A percentile compares a stretch with the other conserved stretches of the same genome.
Evolutionary conservation across 2,113 vertebrate species (phyloP).

Genomic region (Tenebrosternarchus preto): DNA sequence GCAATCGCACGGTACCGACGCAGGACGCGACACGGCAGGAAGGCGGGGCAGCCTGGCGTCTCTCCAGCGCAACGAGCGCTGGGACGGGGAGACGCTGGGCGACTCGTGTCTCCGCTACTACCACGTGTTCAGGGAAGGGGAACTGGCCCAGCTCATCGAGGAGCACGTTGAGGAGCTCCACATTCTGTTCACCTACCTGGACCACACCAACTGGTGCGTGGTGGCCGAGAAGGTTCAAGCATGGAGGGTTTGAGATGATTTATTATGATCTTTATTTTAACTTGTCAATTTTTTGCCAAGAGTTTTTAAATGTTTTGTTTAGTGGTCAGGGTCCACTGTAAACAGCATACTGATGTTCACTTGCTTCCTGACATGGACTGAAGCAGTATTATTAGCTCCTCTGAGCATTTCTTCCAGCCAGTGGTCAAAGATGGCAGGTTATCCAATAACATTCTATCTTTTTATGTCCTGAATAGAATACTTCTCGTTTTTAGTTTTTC

Average conservation of each 20-base stretch:
- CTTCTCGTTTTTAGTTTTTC: background rate
- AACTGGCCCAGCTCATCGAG: conserved; percentile 69
- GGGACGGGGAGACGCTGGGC: conserved; percentile 14
- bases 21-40: conserved; percentile 12
- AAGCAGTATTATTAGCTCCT: conserved; percentile 4
- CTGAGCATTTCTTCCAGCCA: background rate
- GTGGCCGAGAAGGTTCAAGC: conserved; percentile 71
- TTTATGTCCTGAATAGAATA: background rate
- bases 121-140: conserved; percentile 74
- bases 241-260: conserved; percentile 63
- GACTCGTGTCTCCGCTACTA: conserved; percentile 72
- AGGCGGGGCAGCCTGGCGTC: conserved; percentile 56
- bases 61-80: conserved; percentile 43
- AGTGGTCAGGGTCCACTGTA: no score
- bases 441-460: background rate
- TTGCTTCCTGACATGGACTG: background rate
- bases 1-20: conserved; percentile 37
- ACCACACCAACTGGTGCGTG: conserved; percentile 73
- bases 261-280: conserved; percentile 30
- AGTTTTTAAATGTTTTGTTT: conserved; percentile 35
- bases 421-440: background rate
- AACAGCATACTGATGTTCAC: conserved; percentile 21
- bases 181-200: conserved; percentile 72
- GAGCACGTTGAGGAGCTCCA: conserved; percentile 69
- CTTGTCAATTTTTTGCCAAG: background rate